Base-by-base conservation (phyloP, 2,888 invertebrate genomes). In the Sabellastarte sp. region DNA sequence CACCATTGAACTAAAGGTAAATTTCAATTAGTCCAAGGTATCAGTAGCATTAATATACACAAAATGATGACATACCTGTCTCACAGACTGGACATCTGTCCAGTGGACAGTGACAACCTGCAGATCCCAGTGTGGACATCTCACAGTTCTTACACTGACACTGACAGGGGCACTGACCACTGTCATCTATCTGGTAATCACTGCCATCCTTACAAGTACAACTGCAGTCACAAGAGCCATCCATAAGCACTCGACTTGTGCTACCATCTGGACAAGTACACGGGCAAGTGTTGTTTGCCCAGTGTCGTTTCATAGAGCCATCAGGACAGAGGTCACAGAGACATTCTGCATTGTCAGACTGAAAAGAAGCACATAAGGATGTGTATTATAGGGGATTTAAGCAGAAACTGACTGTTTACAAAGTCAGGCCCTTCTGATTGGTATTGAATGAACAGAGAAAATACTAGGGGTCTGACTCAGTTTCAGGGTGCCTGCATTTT, bases 101-200 rank as follows among this genome's bases (percentile, higher is more conserved):
- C 10, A 41, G 31, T 5, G 61, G 61, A 31, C 61, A 61, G n/a
- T 30, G 56, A 31, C 61, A 61, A 24, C 61, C 61, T 3, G 32
- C 61, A 28, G 61, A 57, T 5, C 61, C 61, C 3, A 57, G 20
- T 15, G 56, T 56, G 15, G 61, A 61, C 57, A 57, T 28, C 28
- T 57, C 28, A 26, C 61, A 61, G 57, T 61, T 61, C 50, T 61
- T 61, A 32, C 61, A 61, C 15, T 26, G 30, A 50, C 61, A 61
- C 20, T 56, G n/a, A 30, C 61, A 61, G n/a, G 56, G 57, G 28
- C 57, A 61, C 3, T 32, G 28, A 5, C 61, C 61, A 57, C 57
- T 32, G 10, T 32, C 50, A 15, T 28, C 50, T 3, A 57, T 20
- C 26, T 29, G 56, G 20, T 57, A 56, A 29, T 61, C 30, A 24